Conservation (phyloP, 2,888 invertebrate species). For the Galerucella pusilla region DNA sequence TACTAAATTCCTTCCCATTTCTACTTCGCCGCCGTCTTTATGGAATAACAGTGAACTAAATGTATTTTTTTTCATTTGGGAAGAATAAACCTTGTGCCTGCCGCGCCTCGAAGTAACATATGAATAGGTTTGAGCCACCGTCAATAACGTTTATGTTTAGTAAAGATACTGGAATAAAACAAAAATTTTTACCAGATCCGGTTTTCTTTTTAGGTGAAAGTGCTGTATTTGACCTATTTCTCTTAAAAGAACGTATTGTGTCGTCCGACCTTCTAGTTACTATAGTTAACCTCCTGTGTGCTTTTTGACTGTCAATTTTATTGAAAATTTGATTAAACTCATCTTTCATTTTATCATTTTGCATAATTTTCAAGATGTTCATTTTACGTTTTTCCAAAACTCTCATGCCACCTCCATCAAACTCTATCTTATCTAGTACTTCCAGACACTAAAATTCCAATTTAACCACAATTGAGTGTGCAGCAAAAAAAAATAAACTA, state of each 20-base stretch:
- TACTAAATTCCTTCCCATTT: too few species aligned
- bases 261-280: conserved; percentile 58
- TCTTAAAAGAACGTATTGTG: too few species aligned
- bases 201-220: neutral
- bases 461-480: too few species aligned
- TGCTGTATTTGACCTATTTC: neutral
- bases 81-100: too few species aligned
- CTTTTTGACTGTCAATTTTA: conserved; percentile 65
- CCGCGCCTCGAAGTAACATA: too few species aligned
- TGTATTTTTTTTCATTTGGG: too few species aligned
- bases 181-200: neutral
- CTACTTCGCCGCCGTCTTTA: too few species aligned
- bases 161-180: neutral
- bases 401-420: conserved; percentile 60
- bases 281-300: conserved; percentile 64
- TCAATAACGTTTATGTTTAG: too few species aligned
- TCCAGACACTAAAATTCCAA: conserved; percentile 52
- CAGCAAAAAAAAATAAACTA: too few species aligned
- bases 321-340: conserved; percentile 64
- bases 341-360: conserved; percentile 61
- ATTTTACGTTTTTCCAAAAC: conserved; percentile 63
- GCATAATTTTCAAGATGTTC: conserved; percentile 64
- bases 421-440: conserved; percentile 61
- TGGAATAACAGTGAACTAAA: too few species aligned
- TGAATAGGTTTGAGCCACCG: too few species aligned